These are phyloP conservation scores for Dissostichus mawsoni DNA, from an alignment of 2,113 vertebrate genomes.

Conservation along the genomic window DNA sequence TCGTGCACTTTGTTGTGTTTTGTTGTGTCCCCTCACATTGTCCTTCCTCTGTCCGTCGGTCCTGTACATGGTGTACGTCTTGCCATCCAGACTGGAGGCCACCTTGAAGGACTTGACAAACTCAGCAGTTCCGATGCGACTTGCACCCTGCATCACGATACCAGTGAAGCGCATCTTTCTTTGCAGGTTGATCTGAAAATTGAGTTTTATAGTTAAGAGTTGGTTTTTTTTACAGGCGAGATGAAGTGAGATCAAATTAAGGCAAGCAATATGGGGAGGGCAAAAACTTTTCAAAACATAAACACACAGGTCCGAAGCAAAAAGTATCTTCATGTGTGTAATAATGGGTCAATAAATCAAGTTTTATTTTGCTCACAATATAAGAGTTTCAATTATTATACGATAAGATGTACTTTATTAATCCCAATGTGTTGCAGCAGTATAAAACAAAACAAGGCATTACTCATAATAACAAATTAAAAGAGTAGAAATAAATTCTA, in stretches of 20 bases:
- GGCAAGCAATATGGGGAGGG: background rate
- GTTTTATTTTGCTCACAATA: too few relatives aligned
- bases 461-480: too few relatives aligned
- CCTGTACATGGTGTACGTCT: slow-evolving; percentile 84
- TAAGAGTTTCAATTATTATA: background rate
- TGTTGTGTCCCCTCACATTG: slow-evolving; percentile 78
- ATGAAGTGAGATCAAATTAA: background rate
- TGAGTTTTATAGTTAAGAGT: background rate
- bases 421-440: too few relatives aligned
- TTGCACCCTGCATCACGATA: slow-evolving; percentile 92
- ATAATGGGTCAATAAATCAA: background rate
- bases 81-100: slow-evolving; percentile 88
- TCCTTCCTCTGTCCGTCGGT: slow-evolving; percentile 75
- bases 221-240: background rate
- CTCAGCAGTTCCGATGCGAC: slow-evolving; percentile 87
- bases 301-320: too few relatives aligned
- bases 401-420: too few relatives aligned
- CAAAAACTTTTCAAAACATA: background rate
- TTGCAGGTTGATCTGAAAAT: slow-evolving; percentile 88
- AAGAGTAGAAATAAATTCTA: too few relatives aligned
- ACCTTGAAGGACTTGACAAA: slow-evolving; percentile 92
- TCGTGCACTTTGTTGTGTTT: background rate
- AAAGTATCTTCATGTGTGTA: background rate
- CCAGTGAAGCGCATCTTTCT: slow-evolving; percentile 91
- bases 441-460: too few relatives aligned